Conservation (phyloP, 2,113 vertebrate species). For the Dolichallabes microphthalmus region DNA sequence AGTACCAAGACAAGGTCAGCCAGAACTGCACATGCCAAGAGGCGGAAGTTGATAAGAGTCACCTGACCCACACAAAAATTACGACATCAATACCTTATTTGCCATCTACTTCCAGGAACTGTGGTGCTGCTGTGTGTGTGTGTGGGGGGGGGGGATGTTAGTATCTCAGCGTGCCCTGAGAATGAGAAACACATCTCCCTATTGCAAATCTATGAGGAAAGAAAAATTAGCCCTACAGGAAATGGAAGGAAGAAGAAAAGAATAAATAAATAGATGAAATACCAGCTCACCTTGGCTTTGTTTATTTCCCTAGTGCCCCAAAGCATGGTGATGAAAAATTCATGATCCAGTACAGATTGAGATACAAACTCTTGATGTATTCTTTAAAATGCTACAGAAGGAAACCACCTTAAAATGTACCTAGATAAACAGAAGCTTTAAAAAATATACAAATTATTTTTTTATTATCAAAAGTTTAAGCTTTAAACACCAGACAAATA, state of each 20-base stretch:
- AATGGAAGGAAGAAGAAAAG: background rate
- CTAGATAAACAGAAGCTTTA: background rate
- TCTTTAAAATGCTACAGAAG: background rate
- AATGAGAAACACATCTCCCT: background rate
- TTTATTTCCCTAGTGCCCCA: background rate
- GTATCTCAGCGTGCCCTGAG: background rate
- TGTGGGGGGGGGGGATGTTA: background rate
- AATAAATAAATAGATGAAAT: constrained; percentile 12
- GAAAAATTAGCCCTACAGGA: constrained; percentile 1
- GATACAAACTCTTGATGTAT: background rate
- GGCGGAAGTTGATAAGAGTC: constrained; percentile 8
- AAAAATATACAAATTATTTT: background rate
- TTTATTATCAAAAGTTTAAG: background rate
- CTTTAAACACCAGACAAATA: background rate
- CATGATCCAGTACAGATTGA: constrained; percentile 15
- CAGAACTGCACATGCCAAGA: constrained; percentile 55
- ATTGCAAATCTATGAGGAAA: background rate
- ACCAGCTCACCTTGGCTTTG: constrained; percentile 2
- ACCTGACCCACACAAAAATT: constrained; percentile 4
- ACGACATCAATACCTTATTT: constrained; percentile 5
- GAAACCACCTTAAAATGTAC: background rate
- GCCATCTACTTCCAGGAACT: constrained; percentile 30
- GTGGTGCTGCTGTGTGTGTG: too few relatives aligned
- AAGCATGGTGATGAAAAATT: constrained; percentile 23
- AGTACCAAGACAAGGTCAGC: constrained; percentile 65